A percentile compares a stretch with the other conserved stretches of the same genome.
Conservation (phyloP, 1,140 invertebrate species). For the Monomorium pharaonis region DNA sequence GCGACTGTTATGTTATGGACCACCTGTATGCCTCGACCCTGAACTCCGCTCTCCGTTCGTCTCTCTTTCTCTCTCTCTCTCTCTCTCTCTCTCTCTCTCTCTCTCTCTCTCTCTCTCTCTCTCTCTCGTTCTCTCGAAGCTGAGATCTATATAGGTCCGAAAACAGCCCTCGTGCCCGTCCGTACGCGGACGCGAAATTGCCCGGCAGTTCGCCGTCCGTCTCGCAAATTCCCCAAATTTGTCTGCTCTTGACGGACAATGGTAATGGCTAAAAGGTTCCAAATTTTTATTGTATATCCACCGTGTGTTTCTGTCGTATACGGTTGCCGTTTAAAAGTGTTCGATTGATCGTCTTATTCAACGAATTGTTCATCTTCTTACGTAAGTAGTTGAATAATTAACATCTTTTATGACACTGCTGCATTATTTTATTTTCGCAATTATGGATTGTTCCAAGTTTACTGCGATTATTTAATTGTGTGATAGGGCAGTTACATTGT, state of each 20-base stretch:
- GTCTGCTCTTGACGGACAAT: slow-evolving; percentile 47
- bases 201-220: slow-evolving; percentile 52
- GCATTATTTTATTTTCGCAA: slow-evolving; percentile 2
- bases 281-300: slow-evolving; percentile 39
- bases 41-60: slow-evolving; percentile 74
- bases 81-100: slow-evolving; percentile 64
- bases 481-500: background rate
- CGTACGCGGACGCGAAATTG: slow-evolving; percentile 50
- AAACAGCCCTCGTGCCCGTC: slow-evolving; percentile 67
- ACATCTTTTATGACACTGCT: background rate
- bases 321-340: background rate
- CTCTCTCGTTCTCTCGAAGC: slow-evolving; percentile 69
- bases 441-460: background rate
- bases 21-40: slow-evolving; percentile 86
- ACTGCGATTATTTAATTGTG: background rate
- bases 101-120: slow-evolving; percentile 35
- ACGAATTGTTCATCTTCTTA: background rate
- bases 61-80: slow-evolving; percentile 71
- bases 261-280: slow-evolving; percentile 35
- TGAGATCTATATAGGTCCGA: slow-evolving; percentile 80
- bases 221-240: slow-evolving; percentile 58
- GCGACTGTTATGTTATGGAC: slow-evolving; percentile 86
- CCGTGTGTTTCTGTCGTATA: background rate
- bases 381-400: background rate
- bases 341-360: slow-evolving; percentile 13